phyloP scores from a whole-genome alignment of 2,113 vertebrate genomes.

The Serranochromis macrocephalus region DNA sequence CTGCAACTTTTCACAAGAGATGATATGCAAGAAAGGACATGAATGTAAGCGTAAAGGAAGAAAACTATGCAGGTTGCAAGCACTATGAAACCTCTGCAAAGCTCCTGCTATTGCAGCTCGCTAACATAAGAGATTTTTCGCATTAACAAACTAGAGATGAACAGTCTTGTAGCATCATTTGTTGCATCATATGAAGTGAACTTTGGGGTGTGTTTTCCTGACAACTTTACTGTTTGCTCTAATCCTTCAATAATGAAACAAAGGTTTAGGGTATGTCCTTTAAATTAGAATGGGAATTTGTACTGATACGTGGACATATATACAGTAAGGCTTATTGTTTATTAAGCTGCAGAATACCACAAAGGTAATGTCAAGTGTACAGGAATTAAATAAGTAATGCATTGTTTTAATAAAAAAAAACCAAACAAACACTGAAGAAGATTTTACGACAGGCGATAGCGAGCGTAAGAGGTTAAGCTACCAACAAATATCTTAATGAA shows the following conservation, averaged over 20 bases:
- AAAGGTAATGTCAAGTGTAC: neutral
- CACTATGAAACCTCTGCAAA: neutral
- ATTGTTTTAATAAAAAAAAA: neutral
- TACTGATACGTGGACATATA: neutral
- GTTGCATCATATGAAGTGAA: neutral
- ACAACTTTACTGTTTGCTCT: neutral
- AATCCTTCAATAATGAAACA: neutral
- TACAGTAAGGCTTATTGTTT: neutral
- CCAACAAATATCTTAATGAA: neutral
- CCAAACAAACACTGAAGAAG: neutral
- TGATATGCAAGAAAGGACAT: neutral
- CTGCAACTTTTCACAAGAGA: neutral
- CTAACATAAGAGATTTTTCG: neutral
- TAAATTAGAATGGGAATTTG: neutral
- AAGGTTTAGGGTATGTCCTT: neutral
- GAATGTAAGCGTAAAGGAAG: fast-evolving
- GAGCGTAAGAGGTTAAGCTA: neutral
- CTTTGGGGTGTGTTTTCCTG: neutral
- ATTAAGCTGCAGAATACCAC: neutral
- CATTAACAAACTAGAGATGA: neutral
- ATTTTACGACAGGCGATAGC: neutral
- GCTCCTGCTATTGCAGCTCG: fast-evolving
- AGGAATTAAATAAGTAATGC: neutral
- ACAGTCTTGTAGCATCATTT: neutral
- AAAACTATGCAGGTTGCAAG: neutral